These are phyloP conservation scores for Parazoanthus swiftii DNA, from an alignment of 92 coral and sea anemone species.

Conservation along the genomic window DNA sequence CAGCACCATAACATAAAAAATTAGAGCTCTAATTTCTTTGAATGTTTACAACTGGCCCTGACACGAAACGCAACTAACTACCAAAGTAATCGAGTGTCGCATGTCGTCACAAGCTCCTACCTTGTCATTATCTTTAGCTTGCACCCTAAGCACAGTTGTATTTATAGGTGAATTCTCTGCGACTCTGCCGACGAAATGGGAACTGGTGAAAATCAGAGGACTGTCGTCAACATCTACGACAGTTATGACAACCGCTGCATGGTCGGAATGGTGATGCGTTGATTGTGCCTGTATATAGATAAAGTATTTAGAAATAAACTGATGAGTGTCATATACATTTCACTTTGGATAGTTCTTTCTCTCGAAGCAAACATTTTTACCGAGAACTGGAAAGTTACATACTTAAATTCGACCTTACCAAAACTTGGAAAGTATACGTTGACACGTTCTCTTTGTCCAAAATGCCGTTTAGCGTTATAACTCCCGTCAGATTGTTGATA, in stretches of 20 bases:
- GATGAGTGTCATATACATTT: too few relatives aligned
- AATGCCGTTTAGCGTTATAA: conserved; percentile 57
- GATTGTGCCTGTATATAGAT: conserved; percentile 56
- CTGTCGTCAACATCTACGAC: conserved; percentile 79
- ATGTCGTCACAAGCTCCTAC: conserved; percentile 31
- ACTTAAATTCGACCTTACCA: conserved; percentile 49
- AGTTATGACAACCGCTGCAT: conserved; percentile 64
- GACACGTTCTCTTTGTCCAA: conserved; percentile 61
- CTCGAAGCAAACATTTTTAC: too few relatives aligned
- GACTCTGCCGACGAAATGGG: conserved; percentile 52
- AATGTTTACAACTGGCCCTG: too few relatives aligned
- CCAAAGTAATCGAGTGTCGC: too few relatives aligned
- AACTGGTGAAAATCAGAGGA: conserved; percentile 58
- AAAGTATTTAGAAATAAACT: background rate
- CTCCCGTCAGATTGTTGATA: conserved; percentile 61
- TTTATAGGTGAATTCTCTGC: conserved; percentile 69
- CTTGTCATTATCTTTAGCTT: conserved; percentile 79
- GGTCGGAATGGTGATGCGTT: conserved; percentile 73
- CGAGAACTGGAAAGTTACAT: too few relatives aligned
- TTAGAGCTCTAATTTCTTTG: too few relatives aligned
- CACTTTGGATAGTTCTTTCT: too few relatives aligned
- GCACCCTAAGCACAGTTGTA: conserved; percentile 67
- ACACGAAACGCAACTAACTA: too few relatives aligned
- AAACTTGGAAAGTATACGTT: conserved; percentile 52
- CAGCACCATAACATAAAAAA: too few relatives aligned